Base-by-base conservation (phyloP, 2,113 vertebrate genomes). In the Zosterops lateralis region DNA sequence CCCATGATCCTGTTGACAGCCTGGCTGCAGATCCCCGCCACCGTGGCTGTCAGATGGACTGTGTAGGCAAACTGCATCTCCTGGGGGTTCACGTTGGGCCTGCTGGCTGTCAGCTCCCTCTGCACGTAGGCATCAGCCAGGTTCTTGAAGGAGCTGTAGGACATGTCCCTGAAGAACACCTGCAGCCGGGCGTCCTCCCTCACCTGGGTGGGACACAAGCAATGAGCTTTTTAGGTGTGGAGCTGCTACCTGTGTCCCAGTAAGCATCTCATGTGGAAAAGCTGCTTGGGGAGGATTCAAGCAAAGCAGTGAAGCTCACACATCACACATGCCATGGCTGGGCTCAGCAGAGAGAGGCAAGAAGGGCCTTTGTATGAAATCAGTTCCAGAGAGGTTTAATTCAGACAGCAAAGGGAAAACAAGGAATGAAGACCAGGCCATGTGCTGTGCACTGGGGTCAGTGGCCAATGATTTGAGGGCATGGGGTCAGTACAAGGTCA, bases 61-160 rank as follows among this genome's bases (percentile, higher is more conserved):
- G 98, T 95, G 32, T 98, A 98, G 26, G 98, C 98, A 92, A 98
- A 97, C 81, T 97, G 97, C 42, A 98, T 97, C 90, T 98, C 96
- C 25, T 98, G 94, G 6, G 22, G 93, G 32, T 62, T 93, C 17
- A 83, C 13, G 1, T 75, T 15, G 0, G 87, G 64, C 36, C 54
- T 64, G 3, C 92, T 36, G 87, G 89, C 14, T 2, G 36, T 36
- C 72, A 96, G 71, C 56, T 97, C 98, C 25, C 77, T 95, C 64
- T 81, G 95, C 24, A 97, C 92, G 4, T 99, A 98, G 34, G 94
- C 97, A 12, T 99, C 98, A 0, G 97, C 98, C 95, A 99, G 60
- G 93, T 92, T 97, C 96, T 97, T 97, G 97, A 99, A 99, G 88
- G 98, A 98, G 40, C 97, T 92, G 13, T 99, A 99, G 6, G 98